Conservation (phyloP, 2,797 vertebrate genomes). For the Anomalospiza imberbis region DNA sequence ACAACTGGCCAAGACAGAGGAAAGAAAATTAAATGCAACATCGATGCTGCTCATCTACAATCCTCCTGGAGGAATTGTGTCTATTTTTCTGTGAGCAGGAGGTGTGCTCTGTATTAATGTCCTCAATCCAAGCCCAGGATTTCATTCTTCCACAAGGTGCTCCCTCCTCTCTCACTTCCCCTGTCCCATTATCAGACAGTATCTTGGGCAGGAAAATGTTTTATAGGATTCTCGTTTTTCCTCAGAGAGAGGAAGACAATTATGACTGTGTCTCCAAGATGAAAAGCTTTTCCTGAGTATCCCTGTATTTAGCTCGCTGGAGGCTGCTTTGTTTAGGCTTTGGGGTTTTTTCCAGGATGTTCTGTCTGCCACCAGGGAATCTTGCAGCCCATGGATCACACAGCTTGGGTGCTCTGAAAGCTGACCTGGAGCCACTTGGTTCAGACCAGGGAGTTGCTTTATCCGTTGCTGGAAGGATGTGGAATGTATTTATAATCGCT, state of each 20-base stretch:
- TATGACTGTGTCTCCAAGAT: neutral
- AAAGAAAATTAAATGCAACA: neutral
- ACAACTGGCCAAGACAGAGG: neutral
- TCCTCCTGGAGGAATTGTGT: neutral
- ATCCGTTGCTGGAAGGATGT: neutral
- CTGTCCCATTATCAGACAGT: neutral
- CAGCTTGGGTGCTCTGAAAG: neutral
- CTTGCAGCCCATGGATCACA: neutral
- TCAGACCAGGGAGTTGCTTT: slow-evolving; percentile 1
- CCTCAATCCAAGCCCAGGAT: neutral
- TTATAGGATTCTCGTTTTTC: neutral
- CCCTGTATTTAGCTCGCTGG: slow-evolving; percentile 43
- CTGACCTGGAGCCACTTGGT: neutral
- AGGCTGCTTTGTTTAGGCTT: slow-evolving; percentile 44
- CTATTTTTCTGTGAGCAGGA: neutral
- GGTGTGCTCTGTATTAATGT: neutral
- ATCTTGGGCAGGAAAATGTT: neutral
- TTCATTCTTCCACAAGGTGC: neutral
- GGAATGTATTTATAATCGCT: neutral
- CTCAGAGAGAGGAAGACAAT: slow-evolving; percentile 7
- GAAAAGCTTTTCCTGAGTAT: slow-evolving; percentile 60
- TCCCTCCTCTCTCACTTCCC: neutral
- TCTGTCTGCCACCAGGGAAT: slow-evolving; percentile 19
- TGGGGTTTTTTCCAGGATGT: slow-evolving; percentile 16
- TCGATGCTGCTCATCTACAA: neutral